Percentiles rank a stretch among this genome's conserved stretches.
Conservation (phyloP, 2,113 vertebrate genomes). For the Emberiza fucata region DNA sequence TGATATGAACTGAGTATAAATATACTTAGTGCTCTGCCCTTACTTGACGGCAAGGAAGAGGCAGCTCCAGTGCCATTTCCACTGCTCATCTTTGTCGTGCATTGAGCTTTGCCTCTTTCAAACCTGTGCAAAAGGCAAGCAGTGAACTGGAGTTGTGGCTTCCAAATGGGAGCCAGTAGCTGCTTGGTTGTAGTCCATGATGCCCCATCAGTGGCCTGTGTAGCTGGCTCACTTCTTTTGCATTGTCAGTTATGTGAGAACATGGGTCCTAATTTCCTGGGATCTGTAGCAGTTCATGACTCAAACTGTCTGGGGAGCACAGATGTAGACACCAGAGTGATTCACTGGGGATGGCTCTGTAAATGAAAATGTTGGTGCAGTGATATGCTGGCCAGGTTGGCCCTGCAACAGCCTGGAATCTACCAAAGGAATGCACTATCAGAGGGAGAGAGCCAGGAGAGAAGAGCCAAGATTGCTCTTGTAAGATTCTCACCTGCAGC, state of each 20-base stretch:
- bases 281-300: neutral
- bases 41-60: neutral
- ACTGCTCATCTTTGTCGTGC: neutral
- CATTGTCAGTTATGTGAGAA: neutral
- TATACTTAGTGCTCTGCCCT: neutral
- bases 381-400: neutral
- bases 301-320: neutral
- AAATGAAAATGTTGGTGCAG: neutral
- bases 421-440: neutral
- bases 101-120: neutral
- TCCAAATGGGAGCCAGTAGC: neutral
- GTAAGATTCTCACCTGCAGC: neutral
- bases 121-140: neutral
- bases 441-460: neutral
- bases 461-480: neutral
- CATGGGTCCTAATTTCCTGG: neutral
- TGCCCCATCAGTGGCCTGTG: neutral
- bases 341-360: neutral
- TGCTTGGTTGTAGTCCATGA: neutral
- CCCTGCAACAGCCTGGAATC: neutral
- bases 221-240: neutral
- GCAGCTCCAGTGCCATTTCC: neutral
- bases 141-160: neutral
- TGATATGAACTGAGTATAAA: neutral
- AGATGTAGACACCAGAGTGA: neutral